Conservation (phyloP, 1,140 invertebrate species). For the Olivierus martensii region DNA sequence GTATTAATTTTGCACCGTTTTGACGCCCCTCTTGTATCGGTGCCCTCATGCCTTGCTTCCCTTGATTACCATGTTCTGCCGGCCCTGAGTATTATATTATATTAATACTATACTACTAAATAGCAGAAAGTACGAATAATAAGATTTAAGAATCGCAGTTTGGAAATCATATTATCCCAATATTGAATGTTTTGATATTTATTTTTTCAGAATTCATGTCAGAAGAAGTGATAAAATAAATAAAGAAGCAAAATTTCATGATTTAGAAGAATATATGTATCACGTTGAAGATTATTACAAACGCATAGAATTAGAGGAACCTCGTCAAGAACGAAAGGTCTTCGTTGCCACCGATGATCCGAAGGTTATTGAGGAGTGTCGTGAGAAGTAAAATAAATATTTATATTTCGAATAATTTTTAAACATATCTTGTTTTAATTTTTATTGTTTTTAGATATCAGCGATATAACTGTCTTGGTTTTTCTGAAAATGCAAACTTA, state of each 20-base stretch:
- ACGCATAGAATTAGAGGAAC: constrained; percentile 24
- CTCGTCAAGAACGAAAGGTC: constrained; percentile 27
- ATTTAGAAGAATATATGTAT: constrained; percentile 92
- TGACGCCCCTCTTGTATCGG: no score
- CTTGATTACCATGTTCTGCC: no score
- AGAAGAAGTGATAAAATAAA: constrained; percentile 96
- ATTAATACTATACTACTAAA: neutral
- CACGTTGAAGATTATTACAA: constrained; percentile 64
- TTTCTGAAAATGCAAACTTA: constrained; percentile 1
- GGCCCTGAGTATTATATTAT: no score
- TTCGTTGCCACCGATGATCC: constrained; percentile 45
- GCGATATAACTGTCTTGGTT: neutral
- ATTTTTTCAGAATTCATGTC: constrained; percentile 64
- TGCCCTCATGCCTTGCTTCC: no score
- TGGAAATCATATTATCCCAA: neutral
- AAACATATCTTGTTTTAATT: neutral
- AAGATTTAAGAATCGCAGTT: no score
- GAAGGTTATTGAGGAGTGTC: constrained; percentile 37
- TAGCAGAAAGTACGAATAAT: no score
- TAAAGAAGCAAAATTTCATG: constrained; percentile 93
- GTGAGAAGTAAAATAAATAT: constrained; percentile 36
- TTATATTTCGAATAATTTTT: neutral
- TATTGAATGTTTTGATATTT: neutral
- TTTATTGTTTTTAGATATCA: neutral
- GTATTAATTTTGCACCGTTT: no score